phyloP scores from a whole-genome alignment of 2,113 vertebrate genomes.

The Burhinus bistriatus region DNA sequence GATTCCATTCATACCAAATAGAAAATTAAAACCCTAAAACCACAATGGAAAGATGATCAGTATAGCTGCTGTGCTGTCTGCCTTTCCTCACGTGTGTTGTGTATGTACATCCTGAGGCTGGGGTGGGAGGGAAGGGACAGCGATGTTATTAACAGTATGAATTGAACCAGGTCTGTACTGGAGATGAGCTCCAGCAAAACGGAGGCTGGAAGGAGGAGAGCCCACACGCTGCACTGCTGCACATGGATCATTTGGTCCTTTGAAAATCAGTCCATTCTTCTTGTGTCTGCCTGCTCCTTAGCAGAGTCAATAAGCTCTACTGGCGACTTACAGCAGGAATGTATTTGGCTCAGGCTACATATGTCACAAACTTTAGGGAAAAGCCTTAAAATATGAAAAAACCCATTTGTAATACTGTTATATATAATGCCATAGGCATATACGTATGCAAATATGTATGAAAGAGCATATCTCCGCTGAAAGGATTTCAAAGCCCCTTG shows the following conservation, averaged over 20 bases:
- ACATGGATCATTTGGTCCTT: not conserved
- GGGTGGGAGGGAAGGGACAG: not conserved
- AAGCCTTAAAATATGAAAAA: not conserved
- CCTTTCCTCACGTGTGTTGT: rapidly evolving
- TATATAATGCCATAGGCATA: not conserved
- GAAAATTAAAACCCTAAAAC: not conserved
- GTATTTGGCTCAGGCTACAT: not conserved
- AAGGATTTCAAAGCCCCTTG: not conserved
- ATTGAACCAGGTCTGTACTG: not conserved
- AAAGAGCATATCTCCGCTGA: not conserved
- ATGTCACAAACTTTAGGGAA: not conserved
- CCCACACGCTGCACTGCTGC: rapidly evolving
- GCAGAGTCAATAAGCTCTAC: not conserved
- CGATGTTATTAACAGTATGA: rapidly evolving
- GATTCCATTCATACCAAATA: not conserved
- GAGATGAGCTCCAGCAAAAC: not conserved
- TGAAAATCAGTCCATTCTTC: not conserved
- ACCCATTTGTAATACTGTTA: not conserved
- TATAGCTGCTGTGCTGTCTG: not conserved
- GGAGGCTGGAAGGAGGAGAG: not conserved
- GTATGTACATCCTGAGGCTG: not conserved
- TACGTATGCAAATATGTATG: not conserved
- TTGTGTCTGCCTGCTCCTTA: not conserved
- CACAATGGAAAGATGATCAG: not conserved
- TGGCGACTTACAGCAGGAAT: not conserved